Evolutionary conservation across 2,888 invertebrate genomes (phyloP).

Genomic region (Thecophora atra): DNA sequence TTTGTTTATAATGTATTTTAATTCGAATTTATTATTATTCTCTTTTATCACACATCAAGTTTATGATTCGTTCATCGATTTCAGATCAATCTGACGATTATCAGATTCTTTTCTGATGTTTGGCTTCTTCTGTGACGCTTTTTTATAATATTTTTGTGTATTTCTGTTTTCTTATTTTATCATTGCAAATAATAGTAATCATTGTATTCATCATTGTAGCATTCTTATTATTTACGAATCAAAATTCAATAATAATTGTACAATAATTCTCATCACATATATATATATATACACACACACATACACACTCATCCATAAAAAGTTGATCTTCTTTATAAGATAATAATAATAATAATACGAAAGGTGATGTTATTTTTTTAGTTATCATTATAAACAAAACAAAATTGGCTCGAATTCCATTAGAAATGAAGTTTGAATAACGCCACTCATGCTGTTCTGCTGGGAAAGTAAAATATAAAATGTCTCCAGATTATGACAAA

Average conservation of each 20-base stretch:
- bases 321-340: too few relatives aligned
- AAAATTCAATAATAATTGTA: not conserved
- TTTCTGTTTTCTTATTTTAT: conserved; percentile 6
- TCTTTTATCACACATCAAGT: conserved; percentile 23
- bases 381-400: too few relatives aligned
- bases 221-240: not conserved
- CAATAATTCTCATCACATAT: not conserved
- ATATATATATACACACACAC: too few relatives aligned
- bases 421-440: too few relatives aligned
- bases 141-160: conserved; percentile 12
- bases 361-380: too few relatives aligned
- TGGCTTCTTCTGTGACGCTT: conserved; percentile 6
- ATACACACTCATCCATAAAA: too few relatives aligned
- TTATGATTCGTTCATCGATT: conserved; percentile 22
- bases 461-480: too few relatives aligned
- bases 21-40: not conserved
- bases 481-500: too few relatives aligned
- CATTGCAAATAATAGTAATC: conserved; percentile 26
- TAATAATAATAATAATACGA: too few relatives aligned
- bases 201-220: not conserved
- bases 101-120: conserved; percentile 22
- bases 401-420: too few relatives aligned
- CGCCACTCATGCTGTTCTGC: too few relatives aligned
- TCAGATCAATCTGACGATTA: conserved; percentile 7
- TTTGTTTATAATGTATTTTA: conserved; percentile 42